Evolutionary conservation across 2,797 vertebrate genomes (phyloP).

Genomic region (Dromococcyx pavoninus): DNA sequence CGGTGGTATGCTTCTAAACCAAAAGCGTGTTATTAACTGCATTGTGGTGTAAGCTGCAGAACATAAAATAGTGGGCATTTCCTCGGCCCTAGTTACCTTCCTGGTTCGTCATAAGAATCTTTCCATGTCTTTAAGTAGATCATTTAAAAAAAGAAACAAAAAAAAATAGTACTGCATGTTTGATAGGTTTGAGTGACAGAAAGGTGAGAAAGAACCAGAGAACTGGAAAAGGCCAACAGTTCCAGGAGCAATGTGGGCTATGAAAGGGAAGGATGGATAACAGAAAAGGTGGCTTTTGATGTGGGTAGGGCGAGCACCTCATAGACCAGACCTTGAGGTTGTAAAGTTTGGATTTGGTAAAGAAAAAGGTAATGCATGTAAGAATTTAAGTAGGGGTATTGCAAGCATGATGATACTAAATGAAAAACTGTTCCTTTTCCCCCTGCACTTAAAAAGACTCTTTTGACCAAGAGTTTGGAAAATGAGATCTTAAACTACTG

Average conservation of each 20-base stretch:
- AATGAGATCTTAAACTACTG: slow-evolving; percentile 16
- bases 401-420: neutral
- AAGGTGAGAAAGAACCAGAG: neutral
- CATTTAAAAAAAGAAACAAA: neutral
- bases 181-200: neutral
- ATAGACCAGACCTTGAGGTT: neutral
- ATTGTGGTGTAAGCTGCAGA: neutral
- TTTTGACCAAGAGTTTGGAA: slow-evolving; percentile 41
- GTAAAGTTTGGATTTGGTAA: neutral
- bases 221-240: neutral
- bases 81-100: neutral
- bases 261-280: neutral
- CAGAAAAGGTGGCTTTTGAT: neutral
- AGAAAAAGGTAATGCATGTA: neutral
- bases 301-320: neutral
- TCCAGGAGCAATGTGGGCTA: neutral
- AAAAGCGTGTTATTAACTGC: neutral
- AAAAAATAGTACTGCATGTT: neutral
- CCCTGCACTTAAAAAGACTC: neutral
- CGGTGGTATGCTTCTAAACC: neutral
- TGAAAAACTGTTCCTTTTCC: neutral
- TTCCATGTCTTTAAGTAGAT: neutral
- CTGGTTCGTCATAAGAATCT: neutral
- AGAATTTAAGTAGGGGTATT: neutral
- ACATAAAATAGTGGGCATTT: neutral